A percentile compares a stretch with the other conserved stretches of the same genome.
These are phyloP conservation scores for Tonatia bakeri DNA, from an alignment of 2,113 vertebrate genomes.

Conservation along the genomic window DNA sequence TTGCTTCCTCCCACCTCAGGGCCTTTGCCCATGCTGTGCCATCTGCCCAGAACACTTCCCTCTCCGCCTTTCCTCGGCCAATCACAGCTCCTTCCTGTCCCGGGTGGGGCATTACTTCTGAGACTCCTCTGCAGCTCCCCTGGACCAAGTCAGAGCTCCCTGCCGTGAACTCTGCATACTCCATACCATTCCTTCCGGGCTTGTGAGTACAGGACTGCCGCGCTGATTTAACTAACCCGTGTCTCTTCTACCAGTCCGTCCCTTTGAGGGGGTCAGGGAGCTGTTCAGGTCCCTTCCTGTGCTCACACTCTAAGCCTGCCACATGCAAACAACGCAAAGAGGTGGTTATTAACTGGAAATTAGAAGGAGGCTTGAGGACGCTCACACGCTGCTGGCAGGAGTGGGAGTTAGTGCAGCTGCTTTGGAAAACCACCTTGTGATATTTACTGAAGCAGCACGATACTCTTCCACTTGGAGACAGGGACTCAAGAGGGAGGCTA, in stretches of 20 bases:
- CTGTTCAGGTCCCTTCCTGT: too few species aligned
- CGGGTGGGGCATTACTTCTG: neutral
- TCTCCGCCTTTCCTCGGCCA: neutral
- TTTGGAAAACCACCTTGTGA: neutral
- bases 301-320: neutral
- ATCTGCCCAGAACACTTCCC: neutral
- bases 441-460: neutral
- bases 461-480: neutral
- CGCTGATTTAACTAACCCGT: neutral
- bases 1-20: neutral
- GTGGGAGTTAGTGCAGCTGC: neutral
- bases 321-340: neutral
- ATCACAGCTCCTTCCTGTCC: neutral
- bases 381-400: neutral
- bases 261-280: neutral
- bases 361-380: neutral
- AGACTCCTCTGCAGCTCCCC: neutral
- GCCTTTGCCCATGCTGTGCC: neutral
- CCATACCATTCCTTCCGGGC: neutral
- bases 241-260: neutral
- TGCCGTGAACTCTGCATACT: too few species aligned
- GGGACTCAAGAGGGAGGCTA: neutral
- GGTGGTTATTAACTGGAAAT: neutral
- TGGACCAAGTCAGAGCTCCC: neutral
- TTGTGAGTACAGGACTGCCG: accelerated